Evolutionary conservation across 2,113 vertebrate genomes (phyloP).

Genomic region (Terrapene triunguis): DNA sequence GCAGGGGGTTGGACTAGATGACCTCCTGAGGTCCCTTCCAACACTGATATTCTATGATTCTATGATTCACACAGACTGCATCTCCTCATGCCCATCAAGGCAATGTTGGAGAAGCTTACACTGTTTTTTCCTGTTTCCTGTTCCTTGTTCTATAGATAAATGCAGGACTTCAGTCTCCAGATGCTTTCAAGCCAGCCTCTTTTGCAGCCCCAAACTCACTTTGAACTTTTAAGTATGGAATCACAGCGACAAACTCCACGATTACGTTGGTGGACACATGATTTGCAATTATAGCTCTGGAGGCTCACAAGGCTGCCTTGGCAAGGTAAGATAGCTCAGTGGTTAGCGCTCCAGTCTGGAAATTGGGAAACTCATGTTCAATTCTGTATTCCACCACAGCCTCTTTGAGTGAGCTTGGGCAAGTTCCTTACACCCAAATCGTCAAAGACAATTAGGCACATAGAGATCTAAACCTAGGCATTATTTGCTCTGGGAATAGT

Average conservation of each 20-base stretch:
- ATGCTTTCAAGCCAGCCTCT: fast-evolving
- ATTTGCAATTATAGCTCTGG: not conserved
- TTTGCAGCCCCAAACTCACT: not conserved
- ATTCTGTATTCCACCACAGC: not conserved
- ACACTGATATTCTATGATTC: too few relatives aligned
- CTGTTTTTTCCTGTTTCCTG: not conserved
- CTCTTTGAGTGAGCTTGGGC: not conserved
- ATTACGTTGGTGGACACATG: not conserved
- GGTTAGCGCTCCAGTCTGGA: not conserved
- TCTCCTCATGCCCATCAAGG: not conserved
- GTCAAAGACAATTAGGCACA: not conserved
- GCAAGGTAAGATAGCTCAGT: not conserved
- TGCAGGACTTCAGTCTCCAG: not conserved
- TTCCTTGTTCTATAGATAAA: fast-evolving
- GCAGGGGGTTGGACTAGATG: too few relatives aligned
- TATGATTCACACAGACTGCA: not conserved
- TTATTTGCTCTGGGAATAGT: not conserved
- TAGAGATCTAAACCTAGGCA: not conserved
- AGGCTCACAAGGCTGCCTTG: not conserved
- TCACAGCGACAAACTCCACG: fast-evolving
- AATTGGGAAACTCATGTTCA: not conserved
- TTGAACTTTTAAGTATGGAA: fast-evolving
- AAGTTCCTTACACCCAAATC: not conserved
- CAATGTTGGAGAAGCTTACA: not conserved
- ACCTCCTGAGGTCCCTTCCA: too few relatives aligned